A percentile compares a stretch with the other conserved stretches of the same genome.
phyloP scores from a whole-genome alignment of 2,113 vertebrate species.

The Nettapus auritus region DNA sequence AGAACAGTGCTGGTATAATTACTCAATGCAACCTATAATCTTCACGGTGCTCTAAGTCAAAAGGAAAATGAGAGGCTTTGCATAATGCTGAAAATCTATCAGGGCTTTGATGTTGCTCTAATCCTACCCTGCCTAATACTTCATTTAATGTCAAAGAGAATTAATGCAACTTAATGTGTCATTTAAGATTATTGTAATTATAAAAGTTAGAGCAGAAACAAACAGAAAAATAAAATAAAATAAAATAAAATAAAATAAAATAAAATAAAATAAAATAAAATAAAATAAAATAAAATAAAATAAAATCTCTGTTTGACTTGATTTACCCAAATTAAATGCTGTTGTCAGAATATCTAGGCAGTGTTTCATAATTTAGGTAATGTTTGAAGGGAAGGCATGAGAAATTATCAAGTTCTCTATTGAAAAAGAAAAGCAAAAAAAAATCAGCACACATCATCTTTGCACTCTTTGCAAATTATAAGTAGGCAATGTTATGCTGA shows the following conservation, averaged over 20 bases:
- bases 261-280: too few species aligned
- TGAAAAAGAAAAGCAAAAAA: not conserved
- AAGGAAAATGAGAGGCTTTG: constrained; percentile 56
- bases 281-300: too few species aligned
- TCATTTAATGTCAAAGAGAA: not conserved
- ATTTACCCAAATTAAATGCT: not conserved
- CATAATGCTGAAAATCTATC: constrained; percentile 28
- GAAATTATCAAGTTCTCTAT: not conserved
- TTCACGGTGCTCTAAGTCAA: constrained; percentile 15
- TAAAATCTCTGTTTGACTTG: not conserved
- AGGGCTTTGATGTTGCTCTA: not conserved
- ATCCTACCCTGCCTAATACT: constrained; percentile 3
- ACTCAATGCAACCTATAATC: constrained; percentile 32
- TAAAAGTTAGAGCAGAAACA: not conserved
- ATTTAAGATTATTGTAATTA: not conserved
- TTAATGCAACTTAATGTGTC: not conserved
- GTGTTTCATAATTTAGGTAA: not conserved
- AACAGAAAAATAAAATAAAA: too few species aligned
- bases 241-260: too few species aligned
- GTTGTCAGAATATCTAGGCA: not conserved
- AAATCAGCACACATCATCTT: not conserved
- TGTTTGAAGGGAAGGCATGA: not conserved
- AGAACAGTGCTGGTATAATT: not conserved
- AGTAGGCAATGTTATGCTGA: not conserved
- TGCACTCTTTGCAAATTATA: not conserved